Evolutionary conservation across 2,888 invertebrate species (phyloP), one percentile per base, ranked within the genome.

Genomic region (Chrysopilus asiliformis): DNA sequence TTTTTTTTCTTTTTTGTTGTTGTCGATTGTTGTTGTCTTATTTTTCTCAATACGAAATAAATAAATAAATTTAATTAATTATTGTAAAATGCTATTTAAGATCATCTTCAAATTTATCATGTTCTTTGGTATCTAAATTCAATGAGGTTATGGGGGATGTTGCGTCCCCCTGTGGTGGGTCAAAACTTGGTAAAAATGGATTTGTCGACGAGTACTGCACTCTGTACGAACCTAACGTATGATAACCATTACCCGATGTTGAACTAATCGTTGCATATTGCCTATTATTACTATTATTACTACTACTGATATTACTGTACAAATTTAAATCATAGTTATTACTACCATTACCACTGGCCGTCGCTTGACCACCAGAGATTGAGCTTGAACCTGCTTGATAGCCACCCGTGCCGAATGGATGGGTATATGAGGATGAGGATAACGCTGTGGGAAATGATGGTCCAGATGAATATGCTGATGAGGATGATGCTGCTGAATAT

Each of bases 191-290:
- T 46, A 63, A 50, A 49, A 64, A 64, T 42, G 64, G 64, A 57
- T 64, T 64, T 32, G 64, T 64, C 42, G 64, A 62, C 36, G 64
- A 60, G 49, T 64, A 64, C 48, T 64, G 64, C 32, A 64, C 60
- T 41, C 63, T 52, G 47, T 64, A 64, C 16, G 62, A 58, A 46
- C 61, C 61, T 43, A 63, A 46, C 4, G 63, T 62, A 35, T 62
- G 61, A 42, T 62, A 62, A 43, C 60, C 62, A 36, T 52, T 55
- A 34, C 49, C 48, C 32, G 43, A 39, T 31, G 40, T 29, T 10
- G 41, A 41, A 34, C 34, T 34, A 32, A 38, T 34, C 22, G 38
- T 24, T 17, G n/a, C 16, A 14, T 9, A 13, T 28, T 34, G 34
- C 12, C 47, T 47, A 38, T 34, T 43, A 34, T 43, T 43, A 36